phyloP scores from a whole-genome alignment of 2,797 vertebrate genomes.

The Sebastes vulpes region DNA sequence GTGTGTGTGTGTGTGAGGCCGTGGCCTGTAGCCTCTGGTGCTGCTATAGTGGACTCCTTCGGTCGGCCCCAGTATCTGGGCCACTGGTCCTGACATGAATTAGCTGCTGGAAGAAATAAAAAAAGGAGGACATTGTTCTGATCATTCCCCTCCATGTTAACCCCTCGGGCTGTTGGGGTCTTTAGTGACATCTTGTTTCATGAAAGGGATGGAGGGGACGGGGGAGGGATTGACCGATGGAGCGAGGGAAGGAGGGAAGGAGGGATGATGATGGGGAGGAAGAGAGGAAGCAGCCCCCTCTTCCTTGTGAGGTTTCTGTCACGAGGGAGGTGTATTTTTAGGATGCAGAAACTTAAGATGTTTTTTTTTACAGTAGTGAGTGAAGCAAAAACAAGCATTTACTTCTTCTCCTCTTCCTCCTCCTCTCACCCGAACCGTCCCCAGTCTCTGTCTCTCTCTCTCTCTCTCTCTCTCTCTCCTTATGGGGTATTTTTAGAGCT shows the following conservation, averaged over 20 bases:
- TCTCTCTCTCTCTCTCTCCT: constrained; percentile 56
- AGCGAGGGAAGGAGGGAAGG: constrained; percentile 9
- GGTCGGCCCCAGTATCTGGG: constrained; percentile 62
- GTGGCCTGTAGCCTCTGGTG: constrained; percentile 64
- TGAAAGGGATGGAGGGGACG: constrained; percentile 15
- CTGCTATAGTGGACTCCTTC: constrained; percentile 34
- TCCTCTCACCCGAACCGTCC: constrained; percentile 2
- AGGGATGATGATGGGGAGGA: constrained; percentile 12
- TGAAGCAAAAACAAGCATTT: constrained; percentile 50
- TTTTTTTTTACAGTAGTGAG: constrained; percentile 19
- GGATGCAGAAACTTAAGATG: constrained; percentile 41
- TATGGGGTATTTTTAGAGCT: constrained; percentile 75
- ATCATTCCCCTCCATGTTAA: constrained; percentile 48
- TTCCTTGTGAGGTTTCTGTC: constrained; percentile 42
- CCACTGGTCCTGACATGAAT: constrained; percentile 71
- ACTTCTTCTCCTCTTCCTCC: constrained; percentile 19
- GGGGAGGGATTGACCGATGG: background rate
- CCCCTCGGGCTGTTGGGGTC: constrained; percentile 64
- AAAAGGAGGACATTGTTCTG: constrained; percentile 48
- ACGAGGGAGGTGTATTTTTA: constrained; percentile 65
- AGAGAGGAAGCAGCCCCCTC: constrained; percentile 9
- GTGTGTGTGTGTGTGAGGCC: background rate
- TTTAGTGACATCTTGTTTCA: constrained; percentile 61
- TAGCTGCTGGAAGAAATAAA: background rate
- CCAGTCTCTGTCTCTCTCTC: constrained; percentile 17